Base-by-base conservation (phyloP, 2,888 invertebrate species). In the Kryphioiulus occultus region DNA sequence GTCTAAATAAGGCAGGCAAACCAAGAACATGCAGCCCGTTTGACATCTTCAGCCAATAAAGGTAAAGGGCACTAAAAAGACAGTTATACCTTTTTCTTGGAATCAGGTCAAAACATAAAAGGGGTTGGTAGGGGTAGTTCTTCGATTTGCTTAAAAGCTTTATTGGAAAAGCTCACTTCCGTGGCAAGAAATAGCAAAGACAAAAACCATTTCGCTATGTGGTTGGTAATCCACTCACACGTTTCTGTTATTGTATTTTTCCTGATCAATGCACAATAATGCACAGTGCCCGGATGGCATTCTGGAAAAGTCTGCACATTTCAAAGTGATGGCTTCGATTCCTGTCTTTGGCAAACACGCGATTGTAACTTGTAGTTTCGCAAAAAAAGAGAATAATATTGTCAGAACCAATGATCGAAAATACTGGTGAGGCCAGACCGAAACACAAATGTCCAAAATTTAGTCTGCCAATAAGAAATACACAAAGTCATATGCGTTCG, bases 121-220 rank as follows among this genome's bases (percentile, higher is more conserved):
- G 53, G 78, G 30, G 78, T 78, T 78, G 78, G 30, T 30, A 4
- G 26, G 30, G 30, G 30, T 78, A 30, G 78, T 30, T 78, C 78
- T 78, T 78, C 78, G 78, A 78, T 78, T 78, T 78, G 78, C 78
- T 78, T 78, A 78, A 78, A 78, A 78, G 78, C 78, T 78, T 78
- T 78, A 78, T 78, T 30, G 78, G 30, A 78, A 78, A 68, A 68
- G 26, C 12, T 68, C 26, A 68, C 68, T 68, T 68, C 26, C n/a
- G 26, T 26, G 12, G 68, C 26, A 68, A 19, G 68, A 12, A 68
- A 68, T 26, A n/a, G 68, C 68, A 68, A 68, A 26, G 68, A 68
- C 26, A 68, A 78, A 68, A 78, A 30, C 26, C 78, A 78, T 78
- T 78, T 78, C 30, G 30, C 26, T 30, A 15, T 78, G 30, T 17